Base-by-base conservation (phyloP, 2,888 invertebrate species). In the Synanthedon vespiformis region DNA sequence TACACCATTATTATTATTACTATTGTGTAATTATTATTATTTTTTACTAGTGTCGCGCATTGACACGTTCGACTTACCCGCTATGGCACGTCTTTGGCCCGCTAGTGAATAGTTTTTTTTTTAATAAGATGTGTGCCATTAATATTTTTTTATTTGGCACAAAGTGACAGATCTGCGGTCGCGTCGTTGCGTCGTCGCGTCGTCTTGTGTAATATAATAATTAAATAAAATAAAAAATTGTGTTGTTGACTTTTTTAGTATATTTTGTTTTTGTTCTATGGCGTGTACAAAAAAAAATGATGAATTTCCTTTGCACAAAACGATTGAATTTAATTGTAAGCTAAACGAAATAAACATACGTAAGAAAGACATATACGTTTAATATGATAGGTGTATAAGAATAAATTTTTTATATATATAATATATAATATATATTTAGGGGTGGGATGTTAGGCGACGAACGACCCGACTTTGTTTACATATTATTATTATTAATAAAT, bases 361-460 rank as follows among this genome's bases (percentile, higher is more conserved):
- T 87, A 87, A 87, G 81, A 84, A 87, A 87, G 86, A 87, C 86
- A 87, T 87, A 87, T 87, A 87, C 87, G 81, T 78, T 55, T 83
- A 85, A 77, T 22, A 22, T 76, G 74, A 74, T 86, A 85, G 81
- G 82, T 73, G 77, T 79, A 82, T 70, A 76, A 69, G 80, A 74
- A 82, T 74, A 84, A 84, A 85, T 84, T 84, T 85, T 34, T 18
- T 18, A 18, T 18, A 18, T 18, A 18, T 16, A 16, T 16, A 16
- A 16, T 16, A 16, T 16, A 16, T 16, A 1, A 16, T 16, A 27
- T 27, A 85, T 82, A 78, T 65, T 71, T 64, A 61, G 69, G 57
- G 62, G 60, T 58, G 54, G 58, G 50, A 52, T 34, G 10, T 34
- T 34, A 34, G 34, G 34, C 34, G 34, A 34, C 34, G 34, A 34